Evolutionary conservation across 1,140 invertebrate genomes (phyloP).

Genomic region (Epicauta chinensis): DNA sequence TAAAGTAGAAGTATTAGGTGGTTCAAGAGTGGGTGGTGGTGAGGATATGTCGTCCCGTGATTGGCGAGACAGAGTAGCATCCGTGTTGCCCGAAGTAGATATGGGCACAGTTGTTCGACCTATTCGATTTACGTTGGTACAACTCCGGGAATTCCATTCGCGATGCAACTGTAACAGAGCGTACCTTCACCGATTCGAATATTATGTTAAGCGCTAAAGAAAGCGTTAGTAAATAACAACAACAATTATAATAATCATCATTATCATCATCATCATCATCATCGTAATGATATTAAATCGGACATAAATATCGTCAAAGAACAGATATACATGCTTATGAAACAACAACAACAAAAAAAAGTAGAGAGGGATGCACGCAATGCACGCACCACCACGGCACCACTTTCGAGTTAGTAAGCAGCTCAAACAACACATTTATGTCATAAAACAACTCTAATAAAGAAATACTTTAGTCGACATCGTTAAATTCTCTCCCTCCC

Average conservation of each 20-base stretch:
- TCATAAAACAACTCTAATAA: too few species aligned
- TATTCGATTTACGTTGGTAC: slow-evolving; percentile 40
- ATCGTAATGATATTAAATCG: too few species aligned
- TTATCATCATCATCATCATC: too few species aligned
- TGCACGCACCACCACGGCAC: slow-evolving; percentile 43
- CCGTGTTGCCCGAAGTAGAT: slow-evolving; percentile 42
- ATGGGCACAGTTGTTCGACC: slow-evolving; percentile 38
- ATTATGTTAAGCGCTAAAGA: slow-evolving; percentile 5
- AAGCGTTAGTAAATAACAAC: slow-evolving; percentile 22
- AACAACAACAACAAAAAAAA: slow-evolving; percentile 13
- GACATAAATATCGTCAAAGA: not conserved
- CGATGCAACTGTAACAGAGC: slow-evolving; percentile 45
- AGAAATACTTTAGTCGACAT: too few species aligned
- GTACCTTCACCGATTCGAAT: slow-evolving; percentile 32
- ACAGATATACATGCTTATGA: slow-evolving; percentile 22
- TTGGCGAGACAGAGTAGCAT: slow-evolving; percentile 41
- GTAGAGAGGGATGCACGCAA: slow-evolving; percentile 31
- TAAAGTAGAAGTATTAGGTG: slow-evolving; percentile 46
- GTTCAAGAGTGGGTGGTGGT: slow-evolving; percentile 34
- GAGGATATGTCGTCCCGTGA: slow-evolving; percentile 25
- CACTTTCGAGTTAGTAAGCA: slow-evolving; percentile 35
- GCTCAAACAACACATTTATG: slow-evolving; percentile 7
- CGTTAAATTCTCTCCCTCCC: too few species aligned
- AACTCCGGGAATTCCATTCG: slow-evolving; percentile 44
- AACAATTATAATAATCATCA: too few species aligned